phyloP scores from a whole-genome alignment of 2,797 vertebrate species.

The Gobio occitaniae region DNA sequence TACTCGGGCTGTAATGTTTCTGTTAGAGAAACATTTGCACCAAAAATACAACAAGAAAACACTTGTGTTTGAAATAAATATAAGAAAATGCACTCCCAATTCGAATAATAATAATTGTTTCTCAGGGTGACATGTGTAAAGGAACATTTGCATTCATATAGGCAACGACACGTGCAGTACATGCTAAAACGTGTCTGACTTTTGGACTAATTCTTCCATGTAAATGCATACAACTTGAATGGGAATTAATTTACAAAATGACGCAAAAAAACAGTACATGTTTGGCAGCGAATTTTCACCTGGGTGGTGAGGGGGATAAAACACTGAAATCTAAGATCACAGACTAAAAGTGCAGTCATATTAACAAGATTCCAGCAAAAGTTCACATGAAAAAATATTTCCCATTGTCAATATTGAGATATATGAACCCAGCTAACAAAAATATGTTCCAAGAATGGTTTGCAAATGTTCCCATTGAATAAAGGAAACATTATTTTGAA shows the following conservation, averaged over 20 bases:
- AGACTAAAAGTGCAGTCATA: no score
- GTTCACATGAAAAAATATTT: neutral
- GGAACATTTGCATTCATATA: neutral
- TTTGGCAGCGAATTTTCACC: neutral
- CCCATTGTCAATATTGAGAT: neutral
- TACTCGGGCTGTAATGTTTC: constrained; percentile 43
- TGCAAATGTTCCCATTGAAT: neutral
- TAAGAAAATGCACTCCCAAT: neutral
- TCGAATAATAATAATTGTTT: constrained; percentile 2
- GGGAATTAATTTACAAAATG: neutral
- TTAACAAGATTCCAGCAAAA: no score
- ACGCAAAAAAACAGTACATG: neutral
- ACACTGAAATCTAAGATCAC: neutral
- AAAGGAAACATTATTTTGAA: neutral
- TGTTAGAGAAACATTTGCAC: constrained; percentile 42
- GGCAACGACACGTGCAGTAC: neutral
- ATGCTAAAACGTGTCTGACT: neutral
- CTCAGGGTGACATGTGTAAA: neutral
- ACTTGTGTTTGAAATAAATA: constrained; percentile 19
- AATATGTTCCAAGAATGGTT: neutral
- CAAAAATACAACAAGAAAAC: constrained; percentile 27
- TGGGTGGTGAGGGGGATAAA: neutral
- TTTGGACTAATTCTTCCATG: neutral
- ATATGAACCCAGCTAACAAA: neutral
- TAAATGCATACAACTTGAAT: neutral